Evolutionary conservation across 2,113 vertebrate species (phyloP).

Genomic region (Parus major): DNA sequence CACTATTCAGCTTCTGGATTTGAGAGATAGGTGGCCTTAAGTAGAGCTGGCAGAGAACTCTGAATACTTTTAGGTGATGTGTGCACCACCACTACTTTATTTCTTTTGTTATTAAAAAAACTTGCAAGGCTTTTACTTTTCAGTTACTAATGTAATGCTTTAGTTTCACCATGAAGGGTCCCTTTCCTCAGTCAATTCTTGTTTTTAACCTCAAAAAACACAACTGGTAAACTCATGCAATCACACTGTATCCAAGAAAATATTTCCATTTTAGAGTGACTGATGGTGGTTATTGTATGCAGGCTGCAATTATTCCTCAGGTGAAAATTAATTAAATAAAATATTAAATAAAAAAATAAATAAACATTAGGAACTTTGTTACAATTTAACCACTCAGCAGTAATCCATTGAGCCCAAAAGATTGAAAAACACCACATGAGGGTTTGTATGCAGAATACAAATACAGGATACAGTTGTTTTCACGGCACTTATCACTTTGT

Average conservation of each 20-base stretch:
- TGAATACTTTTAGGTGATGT: neutral
- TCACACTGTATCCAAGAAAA: neutral
- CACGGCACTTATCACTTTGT: neutral
- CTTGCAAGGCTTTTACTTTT: neutral
- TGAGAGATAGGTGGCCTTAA: neutral
- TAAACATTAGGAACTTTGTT: neutral
- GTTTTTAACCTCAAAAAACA: neutral
- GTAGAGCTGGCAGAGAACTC: neutral
- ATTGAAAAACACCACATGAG: neutral
- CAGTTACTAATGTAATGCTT: neutral
- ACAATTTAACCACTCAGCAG: neutral
- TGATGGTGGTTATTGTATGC: neutral
- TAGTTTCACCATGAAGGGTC: neutral
- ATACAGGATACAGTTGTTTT: neutral
- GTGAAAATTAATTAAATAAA: neutral
- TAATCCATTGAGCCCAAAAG: neutral
- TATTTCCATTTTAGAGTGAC: neutral
- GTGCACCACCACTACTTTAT: neutral
- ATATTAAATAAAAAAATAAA: neutral
- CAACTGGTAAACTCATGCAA: fast-evolving
- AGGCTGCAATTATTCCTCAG: neutral
- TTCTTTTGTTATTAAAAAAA: neutral
- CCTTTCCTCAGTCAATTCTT: neutral
- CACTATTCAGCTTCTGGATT: neutral
- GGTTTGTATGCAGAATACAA: neutral